phyloP scores from a whole-genome alignment of 2,113 vertebrate genomes.

The Corydoras sp. region DNA sequence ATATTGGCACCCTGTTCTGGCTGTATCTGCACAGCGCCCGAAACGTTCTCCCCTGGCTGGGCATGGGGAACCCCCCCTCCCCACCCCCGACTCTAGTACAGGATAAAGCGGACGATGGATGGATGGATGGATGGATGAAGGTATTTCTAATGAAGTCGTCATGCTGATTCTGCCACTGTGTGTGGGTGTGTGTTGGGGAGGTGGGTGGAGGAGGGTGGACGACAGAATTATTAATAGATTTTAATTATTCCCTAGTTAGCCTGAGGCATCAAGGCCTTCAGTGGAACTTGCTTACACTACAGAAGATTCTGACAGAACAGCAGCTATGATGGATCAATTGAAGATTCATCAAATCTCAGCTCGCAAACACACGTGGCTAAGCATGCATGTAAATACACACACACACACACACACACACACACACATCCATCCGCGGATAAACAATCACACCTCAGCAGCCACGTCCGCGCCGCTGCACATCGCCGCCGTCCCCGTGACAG shows the following conservation, averaged over 20 bases:
- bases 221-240: slow-evolving; percentile 40
- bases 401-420: slow-evolving; percentile 15
- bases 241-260: slow-evolving; percentile 41
- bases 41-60: too few relatives aligned
- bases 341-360: slow-evolving; percentile 51
- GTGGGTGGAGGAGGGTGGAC: slow-evolving; percentile 19
- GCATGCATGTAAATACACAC: slow-evolving; percentile 30
- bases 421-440: slow-evolving; percentile 38
- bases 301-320: slow-evolving; percentile 33
- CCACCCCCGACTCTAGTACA: too few relatives aligned
- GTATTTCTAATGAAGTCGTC: too few relatives aligned
- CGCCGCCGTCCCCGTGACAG: not conserved
- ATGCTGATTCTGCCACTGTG: not conserved
- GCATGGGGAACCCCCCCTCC: too few relatives aligned
- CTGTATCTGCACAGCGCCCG: too few relatives aligned
- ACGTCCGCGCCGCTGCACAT: slow-evolving; percentile 6
- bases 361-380: slow-evolving; percentile 27
- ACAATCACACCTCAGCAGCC: slow-evolving; percentile 23
- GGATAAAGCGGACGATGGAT: too few relatives aligned
- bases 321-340: slow-evolving; percentile 44
- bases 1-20: too few relatives aligned
- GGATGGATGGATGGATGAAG: too few relatives aligned
- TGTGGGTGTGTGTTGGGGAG: not conserved
- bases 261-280: slow-evolving; percentile 30
- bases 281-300: slow-evolving; percentile 41